A percentile compares a stretch with the other conserved stretches of the same genome.
These are phyloP conservation scores for Ecdyonurus torrentis DNA, from an alignment of 2,888 invertebrate genomes.

Conservation along the genomic window DNA sequence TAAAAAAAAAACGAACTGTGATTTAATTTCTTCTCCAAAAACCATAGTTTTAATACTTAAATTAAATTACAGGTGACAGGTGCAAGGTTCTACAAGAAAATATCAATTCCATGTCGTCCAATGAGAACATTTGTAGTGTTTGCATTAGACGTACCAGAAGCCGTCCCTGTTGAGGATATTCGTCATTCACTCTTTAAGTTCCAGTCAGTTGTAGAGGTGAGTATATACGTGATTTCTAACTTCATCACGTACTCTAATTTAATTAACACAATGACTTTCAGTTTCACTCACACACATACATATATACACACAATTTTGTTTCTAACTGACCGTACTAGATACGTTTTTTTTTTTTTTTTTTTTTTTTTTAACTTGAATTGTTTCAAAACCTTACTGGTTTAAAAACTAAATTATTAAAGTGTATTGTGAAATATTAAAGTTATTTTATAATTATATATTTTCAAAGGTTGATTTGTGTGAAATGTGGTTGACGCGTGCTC, in stretches of 20 bases:
- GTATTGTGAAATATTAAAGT: background rate
- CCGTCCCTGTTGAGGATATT: slow-evolving; percentile 70
- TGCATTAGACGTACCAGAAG: slow-evolving; percentile 68
- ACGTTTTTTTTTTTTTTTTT: background rate
- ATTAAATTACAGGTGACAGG: slow-evolving; percentile 37
- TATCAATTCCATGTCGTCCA: slow-evolving; percentile 69
- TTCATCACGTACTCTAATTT: no score
- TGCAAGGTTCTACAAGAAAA: slow-evolving; percentile 72
- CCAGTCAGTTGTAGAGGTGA: slow-evolving; percentile 51
- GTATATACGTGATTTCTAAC: no score
- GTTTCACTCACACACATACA: no score
- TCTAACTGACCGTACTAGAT: no score
- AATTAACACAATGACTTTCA: no score
- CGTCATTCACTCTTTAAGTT: slow-evolving; percentile 54
- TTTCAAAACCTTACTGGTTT: background rate
- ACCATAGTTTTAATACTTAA: background rate
- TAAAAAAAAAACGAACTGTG: no score
- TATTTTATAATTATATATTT: no score
- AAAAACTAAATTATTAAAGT: background rate
- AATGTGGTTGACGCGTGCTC: no score
- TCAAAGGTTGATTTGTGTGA: no score
- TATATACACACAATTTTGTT: no score
- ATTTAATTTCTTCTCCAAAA: no score
- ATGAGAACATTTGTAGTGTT: slow-evolving; percentile 74
- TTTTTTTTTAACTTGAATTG: background rate